Conservation (phyloP, 2,113 vertebrate genomes). For the Numida meleagris region DNA sequence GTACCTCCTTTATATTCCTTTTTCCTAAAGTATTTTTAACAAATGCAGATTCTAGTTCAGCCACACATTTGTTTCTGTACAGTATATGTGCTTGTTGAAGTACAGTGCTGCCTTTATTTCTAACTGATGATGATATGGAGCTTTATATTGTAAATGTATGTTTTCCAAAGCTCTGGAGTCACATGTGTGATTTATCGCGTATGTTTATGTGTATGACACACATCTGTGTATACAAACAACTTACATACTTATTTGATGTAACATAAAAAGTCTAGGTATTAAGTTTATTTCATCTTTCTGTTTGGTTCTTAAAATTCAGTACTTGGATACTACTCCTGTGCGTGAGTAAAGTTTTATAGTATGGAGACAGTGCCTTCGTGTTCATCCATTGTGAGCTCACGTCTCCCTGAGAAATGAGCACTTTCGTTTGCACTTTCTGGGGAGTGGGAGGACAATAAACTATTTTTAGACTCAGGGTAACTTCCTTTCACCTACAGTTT, state of each 20-base stretch:
- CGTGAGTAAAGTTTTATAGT: neutral
- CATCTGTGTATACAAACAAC: neutral
- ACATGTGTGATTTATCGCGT: neutral
- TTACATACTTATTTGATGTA: neutral
- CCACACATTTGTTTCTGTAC: neutral
- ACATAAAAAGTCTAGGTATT: neutral
- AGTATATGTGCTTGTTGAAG: neutral
- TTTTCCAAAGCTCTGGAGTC: neutral
- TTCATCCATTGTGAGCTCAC: neutral
- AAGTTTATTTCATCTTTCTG: neutral
- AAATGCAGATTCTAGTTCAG: neutral
- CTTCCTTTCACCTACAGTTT: conserved; percentile 63
- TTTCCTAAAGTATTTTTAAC: neutral
- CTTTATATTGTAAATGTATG: neutral
- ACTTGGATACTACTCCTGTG: neutral
- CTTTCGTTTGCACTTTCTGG: conserved; percentile 53
- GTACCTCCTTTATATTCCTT: conserved; percentile 21
- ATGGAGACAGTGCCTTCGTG: neutral
- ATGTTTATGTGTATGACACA: neutral
- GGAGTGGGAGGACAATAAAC: conserved; percentile 58
- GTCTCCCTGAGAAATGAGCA: conserved; percentile 20
- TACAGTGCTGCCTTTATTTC: conserved; percentile 1
- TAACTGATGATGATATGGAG: neutral
- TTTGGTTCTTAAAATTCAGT: neutral
- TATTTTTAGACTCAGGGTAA: conserved; percentile 56